Conservation (phyloP, 2,888 invertebrate genomes). For the Drosophila stalkeri region DNA sequence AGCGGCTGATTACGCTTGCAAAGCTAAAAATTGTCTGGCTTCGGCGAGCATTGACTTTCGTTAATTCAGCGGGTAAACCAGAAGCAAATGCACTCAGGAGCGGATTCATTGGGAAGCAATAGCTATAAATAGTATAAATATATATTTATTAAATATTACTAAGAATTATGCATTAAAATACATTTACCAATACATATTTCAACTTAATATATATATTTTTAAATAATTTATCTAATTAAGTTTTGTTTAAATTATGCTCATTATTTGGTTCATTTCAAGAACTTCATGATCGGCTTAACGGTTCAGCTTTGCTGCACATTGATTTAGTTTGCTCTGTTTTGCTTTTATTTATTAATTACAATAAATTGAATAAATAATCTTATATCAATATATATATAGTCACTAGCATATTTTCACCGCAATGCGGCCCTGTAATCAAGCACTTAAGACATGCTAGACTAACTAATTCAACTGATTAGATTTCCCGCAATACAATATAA, state of each 20-base stretch:
- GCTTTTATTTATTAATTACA: not conserved
- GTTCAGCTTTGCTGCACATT: not conserved
- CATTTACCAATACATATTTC: not conserved
- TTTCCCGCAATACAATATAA: conserved; percentile 35
- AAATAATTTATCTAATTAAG: not conserved
- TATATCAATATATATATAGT: not conserved
- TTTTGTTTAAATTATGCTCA: not conserved
- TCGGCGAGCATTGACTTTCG: not conserved
- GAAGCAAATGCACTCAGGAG: conserved; percentile 26
- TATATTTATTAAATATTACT: too few relatives aligned
- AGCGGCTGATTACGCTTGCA: conserved; percentile 25
- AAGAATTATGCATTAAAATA: not conserved
- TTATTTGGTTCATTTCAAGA: not conserved
- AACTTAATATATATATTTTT: not conserved
- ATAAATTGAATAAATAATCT: too few relatives aligned
- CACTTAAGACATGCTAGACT: conserved; percentile 21
- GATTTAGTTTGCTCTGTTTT: not conserved
- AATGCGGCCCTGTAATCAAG: conserved; percentile 29
- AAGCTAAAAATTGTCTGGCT: conserved; percentile 27
- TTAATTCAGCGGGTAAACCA: conserved; percentile 1
- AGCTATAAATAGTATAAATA: not conserved
- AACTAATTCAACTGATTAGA: conserved; percentile 67
- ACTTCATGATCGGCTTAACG: not conserved
- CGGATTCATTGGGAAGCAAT: conserved; percentile 18
- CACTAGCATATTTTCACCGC: not conserved